Conservation (phyloP, 1,140 invertebrate species). For the Gryllus bimaculatus region DNA sequence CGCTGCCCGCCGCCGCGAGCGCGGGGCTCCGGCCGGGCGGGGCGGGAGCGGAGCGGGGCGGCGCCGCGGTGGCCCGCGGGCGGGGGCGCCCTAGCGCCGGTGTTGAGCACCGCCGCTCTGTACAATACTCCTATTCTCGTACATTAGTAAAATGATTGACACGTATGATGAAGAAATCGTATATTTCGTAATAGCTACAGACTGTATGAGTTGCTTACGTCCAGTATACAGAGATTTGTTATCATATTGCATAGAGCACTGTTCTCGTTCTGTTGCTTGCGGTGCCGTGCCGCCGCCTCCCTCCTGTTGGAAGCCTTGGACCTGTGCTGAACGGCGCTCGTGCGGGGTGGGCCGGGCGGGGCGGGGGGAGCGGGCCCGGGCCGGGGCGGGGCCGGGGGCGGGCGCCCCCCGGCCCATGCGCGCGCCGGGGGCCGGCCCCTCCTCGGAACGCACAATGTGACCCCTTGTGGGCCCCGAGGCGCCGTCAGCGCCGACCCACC, state of each 20-base stretch:
- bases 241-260: background rate
- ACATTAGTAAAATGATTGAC: background rate
- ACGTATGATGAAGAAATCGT: background rate
- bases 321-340: too few species aligned
- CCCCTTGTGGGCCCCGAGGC: background rate
- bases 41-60: background rate
- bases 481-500: too few species aligned
- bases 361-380: too few species aligned
- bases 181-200: slow-evolving; percentile 1
- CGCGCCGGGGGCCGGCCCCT: too few species aligned
- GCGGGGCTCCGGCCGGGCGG: too few species aligned
- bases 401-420: background rate
- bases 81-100: too few species aligned
- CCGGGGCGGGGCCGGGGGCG: too few species aligned
- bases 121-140: background rate
- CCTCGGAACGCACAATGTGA: background rate
- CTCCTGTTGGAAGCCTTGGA: too few species aligned
- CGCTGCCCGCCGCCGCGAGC: too few species aligned
- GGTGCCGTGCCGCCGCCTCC: too few species aligned
- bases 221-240: background rate
- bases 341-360: too few species aligned
- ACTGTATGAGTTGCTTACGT: background rate
- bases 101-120: background rate
- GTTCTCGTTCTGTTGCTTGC: background rate
- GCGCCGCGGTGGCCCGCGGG: too few species aligned